Evolutionary conservation across 2,113 vertebrate genomes (phyloP), one percentile per base, ranked within the genome.

Genomic region (Lanius ludovicianus): DNA sequence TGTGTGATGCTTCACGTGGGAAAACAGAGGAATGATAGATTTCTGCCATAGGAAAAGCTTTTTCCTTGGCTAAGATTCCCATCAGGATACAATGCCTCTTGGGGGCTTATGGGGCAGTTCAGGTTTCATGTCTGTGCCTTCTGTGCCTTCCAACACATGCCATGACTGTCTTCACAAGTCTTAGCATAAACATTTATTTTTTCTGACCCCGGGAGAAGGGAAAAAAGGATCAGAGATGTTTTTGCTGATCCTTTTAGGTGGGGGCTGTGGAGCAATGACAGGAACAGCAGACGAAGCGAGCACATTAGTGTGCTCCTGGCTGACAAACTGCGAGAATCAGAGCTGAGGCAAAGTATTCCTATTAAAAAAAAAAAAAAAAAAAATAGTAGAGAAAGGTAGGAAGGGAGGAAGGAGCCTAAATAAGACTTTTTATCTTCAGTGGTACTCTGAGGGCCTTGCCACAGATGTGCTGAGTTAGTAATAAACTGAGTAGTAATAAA

Each of bases 251-350:
- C 19, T 87, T 68, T 80, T 37, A 35, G 14, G 19, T 2, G 2
- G 19, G 19, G 52, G 11, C 71, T 83, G 53, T 68, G 74, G 52
- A 67, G 27, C 39, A 55, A 35, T 7, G 9, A 37, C 0, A 11
- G 53, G 37, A 37, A 22, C 4, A 68, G 35, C 9, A 30, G 41
- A 42, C 0, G 0, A 71, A 65, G 15, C 3, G 16, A 52, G 27
- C 0, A 0, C 0, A 0, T 59, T 13, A 67, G 16, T 1, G 11
- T 4, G 1, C 4, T 5, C 24, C 70, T 79, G 33, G 47, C 35
- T 52, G 20, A 39, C 21, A 63, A 70, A 37, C 10, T 47, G n/a
- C 44, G 41, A 41, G 52, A 63, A 47, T 33, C 0, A 1, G 50
- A 70, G 37, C 22, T 31, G 37, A 81, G 21, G 9, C 27, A 63